These are phyloP conservation scores for Nycticorax nycticorax DNA, from an alignment of 2,113 vertebrate genomes.

Conservation along the genomic window DNA sequence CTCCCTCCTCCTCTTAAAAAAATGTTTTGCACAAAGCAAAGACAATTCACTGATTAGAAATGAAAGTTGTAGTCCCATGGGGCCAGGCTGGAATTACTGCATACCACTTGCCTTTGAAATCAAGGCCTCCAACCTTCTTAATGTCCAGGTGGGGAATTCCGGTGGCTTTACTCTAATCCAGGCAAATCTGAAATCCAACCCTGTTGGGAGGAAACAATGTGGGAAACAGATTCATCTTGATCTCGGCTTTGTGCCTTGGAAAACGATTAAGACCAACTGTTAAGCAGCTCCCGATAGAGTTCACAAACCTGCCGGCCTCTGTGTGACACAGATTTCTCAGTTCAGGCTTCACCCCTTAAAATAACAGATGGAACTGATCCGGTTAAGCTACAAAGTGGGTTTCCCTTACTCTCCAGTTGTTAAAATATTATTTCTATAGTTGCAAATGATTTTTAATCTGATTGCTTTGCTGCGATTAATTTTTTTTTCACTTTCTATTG, in stretches of 20 bases:
- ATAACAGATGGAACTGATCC: conserved; percentile 60
- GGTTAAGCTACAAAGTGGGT: neutral
- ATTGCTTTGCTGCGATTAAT: neutral
- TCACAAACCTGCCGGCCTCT: conserved; percentile 64
- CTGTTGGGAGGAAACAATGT: conserved; percentile 75
- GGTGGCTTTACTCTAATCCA: conserved; percentile 73
- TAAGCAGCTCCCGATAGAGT: conserved; percentile 60
- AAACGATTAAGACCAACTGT: conserved; percentile 73
- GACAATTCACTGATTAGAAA: conserved; percentile 61
- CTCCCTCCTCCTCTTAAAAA: neutral
- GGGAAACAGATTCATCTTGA: conserved; percentile 74
- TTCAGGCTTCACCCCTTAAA: conserved; percentile 53
- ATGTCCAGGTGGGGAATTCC: conserved; percentile 76
- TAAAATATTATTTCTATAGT: conserved; percentile 32
- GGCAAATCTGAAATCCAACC: conserved; percentile 73
- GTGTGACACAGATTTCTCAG: conserved; percentile 52
- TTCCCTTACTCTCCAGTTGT: neutral
- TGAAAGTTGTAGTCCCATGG: conserved; percentile 17
- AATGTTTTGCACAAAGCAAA: conserved; percentile 40
- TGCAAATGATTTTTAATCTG: conserved; percentile 9
- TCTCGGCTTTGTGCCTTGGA: conserved; percentile 72
- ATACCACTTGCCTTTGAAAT: conserved; percentile 70
- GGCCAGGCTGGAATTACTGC: conserved; percentile 57
- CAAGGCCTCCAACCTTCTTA: conserved; percentile 61
- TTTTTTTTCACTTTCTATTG: neutral